Evolutionary conservation across 2,888 invertebrate genomes (phyloP), one percentile per base, ranked within the genome.

Genomic region (Scaeva pyrastri): DNA sequence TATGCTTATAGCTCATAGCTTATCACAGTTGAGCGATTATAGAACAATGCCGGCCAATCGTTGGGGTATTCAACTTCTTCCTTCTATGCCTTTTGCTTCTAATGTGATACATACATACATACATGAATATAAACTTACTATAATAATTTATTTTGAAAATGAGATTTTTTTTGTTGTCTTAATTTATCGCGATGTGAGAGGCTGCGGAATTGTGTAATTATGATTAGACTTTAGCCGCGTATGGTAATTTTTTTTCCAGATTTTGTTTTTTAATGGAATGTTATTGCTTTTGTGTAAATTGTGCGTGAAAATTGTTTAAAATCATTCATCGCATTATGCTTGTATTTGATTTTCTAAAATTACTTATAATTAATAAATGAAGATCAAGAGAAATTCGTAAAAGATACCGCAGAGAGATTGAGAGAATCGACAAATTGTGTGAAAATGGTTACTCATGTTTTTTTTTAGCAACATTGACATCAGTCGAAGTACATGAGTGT

Each of bases 21-120:
- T 31, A 31, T 31, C 31, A 84, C 79, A 84, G 84, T 84, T 79
- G 70, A 84, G 50, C 58, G 84, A 84, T 78, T 84, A 66, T 84
- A 70, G 84, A 71, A 84, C 84, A 84, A 79, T 84, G 84, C 56
- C 78, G 50, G 45, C 58, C n/a, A 62, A 43, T 72, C 66, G 50
- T 56, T 26, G 68, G 64, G 82, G 58, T 83, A 77, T 83, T 83
- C 82, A 83, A 73, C 82, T 82, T 66, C 31, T 66, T 21, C 52
- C 21, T 8, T 5, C 14, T 66, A 73, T 66, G 43, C 58, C 64
- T 48, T 3, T 12, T 16, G 23, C 52, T 31, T 71, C 56, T 36
- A 72, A 52, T 66, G 16, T 19, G 72, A 66, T 66, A 41, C 56
- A 73, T 60, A 60, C 48, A 3, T 48, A 50, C 2, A 10, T 50